A percentile compares a stretch with the other conserved stretches of the same genome.
These are phyloP conservation scores for Urocolius indicus DNA, from an alignment of 2,113 vertebrate genomes.

Conservation along the genomic window DNA sequence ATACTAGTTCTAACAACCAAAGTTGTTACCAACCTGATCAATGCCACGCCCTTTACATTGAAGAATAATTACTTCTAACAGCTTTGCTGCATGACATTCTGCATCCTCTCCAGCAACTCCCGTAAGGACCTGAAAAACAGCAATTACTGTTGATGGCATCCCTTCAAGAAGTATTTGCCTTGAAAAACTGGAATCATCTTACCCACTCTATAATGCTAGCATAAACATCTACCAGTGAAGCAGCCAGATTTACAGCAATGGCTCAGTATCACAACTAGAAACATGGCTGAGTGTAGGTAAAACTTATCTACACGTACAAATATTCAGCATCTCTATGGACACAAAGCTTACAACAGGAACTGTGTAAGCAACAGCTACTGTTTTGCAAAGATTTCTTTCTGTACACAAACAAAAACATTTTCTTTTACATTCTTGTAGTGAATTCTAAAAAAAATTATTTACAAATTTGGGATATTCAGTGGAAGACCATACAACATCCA, in stretches of 20 bases:
- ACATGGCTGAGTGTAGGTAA: background rate
- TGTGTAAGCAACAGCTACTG: background rate
- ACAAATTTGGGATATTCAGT: background rate
- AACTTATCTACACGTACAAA: background rate
- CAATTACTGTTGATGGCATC: background rate
- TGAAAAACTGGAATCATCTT: background rate
- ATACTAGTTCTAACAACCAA: background rate
- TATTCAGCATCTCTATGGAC: background rate
- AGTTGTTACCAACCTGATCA: constrained; percentile 88
- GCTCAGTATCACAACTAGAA: background rate
- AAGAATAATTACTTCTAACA: constrained; percentile 95
- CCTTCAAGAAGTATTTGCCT: background rate
- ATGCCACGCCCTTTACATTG: constrained; percentile 99
- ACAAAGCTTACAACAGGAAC: background rate
- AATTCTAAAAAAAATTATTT: background rate
- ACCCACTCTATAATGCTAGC: background rate
- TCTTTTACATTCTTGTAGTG: background rate
- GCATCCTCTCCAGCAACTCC: constrained; percentile 98
- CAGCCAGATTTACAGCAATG: background rate
- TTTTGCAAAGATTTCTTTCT: background rate
- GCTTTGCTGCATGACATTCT: constrained; percentile 96
- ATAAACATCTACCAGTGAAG: background rate
- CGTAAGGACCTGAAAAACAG: constrained; percentile 87
- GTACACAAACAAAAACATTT: background rate
- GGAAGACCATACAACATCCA: background rate